phyloP scores from a whole-genome alignment of 2,888 invertebrate genomes.

The Aspidiotus rigidus region DNA sequence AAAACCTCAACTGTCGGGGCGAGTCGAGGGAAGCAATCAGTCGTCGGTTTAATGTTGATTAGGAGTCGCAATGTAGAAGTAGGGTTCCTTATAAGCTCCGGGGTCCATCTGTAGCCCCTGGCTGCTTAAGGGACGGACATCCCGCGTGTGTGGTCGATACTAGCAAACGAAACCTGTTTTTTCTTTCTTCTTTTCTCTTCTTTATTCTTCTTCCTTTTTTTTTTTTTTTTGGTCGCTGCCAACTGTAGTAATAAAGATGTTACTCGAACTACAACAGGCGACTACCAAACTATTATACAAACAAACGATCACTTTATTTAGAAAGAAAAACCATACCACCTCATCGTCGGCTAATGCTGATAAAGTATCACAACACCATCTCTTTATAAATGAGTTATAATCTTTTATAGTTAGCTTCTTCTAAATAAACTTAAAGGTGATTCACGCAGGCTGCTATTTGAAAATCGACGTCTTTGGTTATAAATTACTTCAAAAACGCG shows the following conservation, averaged over 20 bases:
- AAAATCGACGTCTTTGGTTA: slow-evolving; percentile 12
- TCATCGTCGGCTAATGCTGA: slow-evolving; percentile 26
- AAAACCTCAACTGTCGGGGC: not conserved
- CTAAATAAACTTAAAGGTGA: slow-evolving; percentile 21
- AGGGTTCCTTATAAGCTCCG: slow-evolving; percentile 29
- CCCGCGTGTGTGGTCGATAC: slow-evolving; percentile 33
- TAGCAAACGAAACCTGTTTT: slow-evolving; percentile 29
- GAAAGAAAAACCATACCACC: slow-evolving; percentile 30
- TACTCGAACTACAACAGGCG: slow-evolving; percentile 26
- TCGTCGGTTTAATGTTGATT: slow-evolving; percentile 25
- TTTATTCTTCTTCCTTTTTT: slow-evolving; percentile 1
- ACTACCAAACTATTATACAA: slow-evolving; percentile 34
- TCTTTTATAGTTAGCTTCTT: slow-evolving; percentile 30
- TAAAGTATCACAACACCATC: slow-evolving; percentile 32
- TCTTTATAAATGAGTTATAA: slow-evolving; percentile 31
- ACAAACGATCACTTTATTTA: slow-evolving; percentile 34
- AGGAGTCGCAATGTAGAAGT: slow-evolving; percentile 25
- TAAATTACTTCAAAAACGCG: slow-evolving; percentile 9
- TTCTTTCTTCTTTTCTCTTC: slow-evolving; percentile 7
- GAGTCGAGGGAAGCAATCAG: slow-evolving; percentile 22
- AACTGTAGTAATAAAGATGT: slow-evolving; percentile 34
- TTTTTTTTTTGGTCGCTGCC: slow-evolving; percentile 30
- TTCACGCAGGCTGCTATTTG: slow-evolving; percentile 12
- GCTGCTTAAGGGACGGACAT: slow-evolving; percentile 26
- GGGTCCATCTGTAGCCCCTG: slow-evolving; percentile 31